A percentile compares a stretch with the other conserved stretches of the same genome.
Conservation (phyloP, 2,888 invertebrate species). For the Drosophila buzzatii region DNA sequence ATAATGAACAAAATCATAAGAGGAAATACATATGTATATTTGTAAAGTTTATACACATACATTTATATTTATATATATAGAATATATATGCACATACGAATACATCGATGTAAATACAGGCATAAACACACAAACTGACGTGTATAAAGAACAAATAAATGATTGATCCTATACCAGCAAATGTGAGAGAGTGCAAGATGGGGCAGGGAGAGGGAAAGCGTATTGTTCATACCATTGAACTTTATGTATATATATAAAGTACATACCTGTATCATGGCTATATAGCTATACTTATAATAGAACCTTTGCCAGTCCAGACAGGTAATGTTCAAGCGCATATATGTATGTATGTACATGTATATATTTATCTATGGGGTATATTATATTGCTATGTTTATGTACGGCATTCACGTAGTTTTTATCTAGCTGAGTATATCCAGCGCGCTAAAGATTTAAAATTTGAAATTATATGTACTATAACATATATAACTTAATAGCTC, state of each 20-base stretch:
- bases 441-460: not conserved
- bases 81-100: constrained; percentile 5
- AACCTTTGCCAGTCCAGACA: no score
- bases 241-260: not conserved
- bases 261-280: no score
- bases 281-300: no score
- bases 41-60: constrained; percentile 35
- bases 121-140: constrained; percentile 15
- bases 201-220: not conserved
- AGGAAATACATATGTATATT: constrained; percentile 20
- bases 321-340: no score
- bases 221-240: not conserved
- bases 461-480: not conserved
- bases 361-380: no score
- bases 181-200: not conserved
- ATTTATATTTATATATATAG: not conserved
- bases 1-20: not conserved
- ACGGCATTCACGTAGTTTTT: no score
- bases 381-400: no score
- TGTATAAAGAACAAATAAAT: constrained; percentile 31
- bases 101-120: constrained; percentile 18
- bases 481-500: not conserved
- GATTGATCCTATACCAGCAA: constrained; percentile 52
- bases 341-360: no score
- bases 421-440: not conserved